Percentiles rank a stretch among this genome's conserved stretches.
Evolutionary conservation across 2,113 vertebrate species (phyloP).

Genomic region (Alethe diademata): DNA sequence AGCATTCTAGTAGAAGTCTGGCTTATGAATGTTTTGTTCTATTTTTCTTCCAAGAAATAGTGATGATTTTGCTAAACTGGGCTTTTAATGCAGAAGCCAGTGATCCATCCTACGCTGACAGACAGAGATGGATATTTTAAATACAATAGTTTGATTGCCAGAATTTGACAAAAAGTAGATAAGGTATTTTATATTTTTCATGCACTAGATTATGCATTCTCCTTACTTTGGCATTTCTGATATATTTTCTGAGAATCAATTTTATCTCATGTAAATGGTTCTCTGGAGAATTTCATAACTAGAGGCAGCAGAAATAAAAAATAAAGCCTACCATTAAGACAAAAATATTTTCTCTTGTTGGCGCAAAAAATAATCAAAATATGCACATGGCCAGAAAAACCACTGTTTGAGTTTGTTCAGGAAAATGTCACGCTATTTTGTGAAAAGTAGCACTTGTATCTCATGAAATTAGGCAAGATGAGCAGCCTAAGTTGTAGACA

Average conservation of each 20-base stretch:
- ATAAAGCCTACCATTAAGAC: not conserved
- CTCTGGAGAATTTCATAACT: not conserved
- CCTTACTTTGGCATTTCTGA: not conserved
- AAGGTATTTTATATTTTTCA: not conserved
- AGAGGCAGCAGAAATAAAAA: not conserved
- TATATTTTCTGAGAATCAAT: not conserved
- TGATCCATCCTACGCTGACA: not conserved
- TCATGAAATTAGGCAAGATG: not conserved
- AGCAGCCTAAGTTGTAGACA: not conserved
- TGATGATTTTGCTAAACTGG: not conserved
- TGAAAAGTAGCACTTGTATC: not conserved
- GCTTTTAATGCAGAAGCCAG: not conserved
- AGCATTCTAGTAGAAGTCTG: not conserved
- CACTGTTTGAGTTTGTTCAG: not conserved
- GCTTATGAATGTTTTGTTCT: not conserved
- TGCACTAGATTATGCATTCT: not conserved
- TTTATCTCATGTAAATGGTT: not conserved
- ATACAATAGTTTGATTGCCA: not conserved
- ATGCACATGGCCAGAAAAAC: not conserved
- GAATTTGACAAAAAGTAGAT: not conserved
- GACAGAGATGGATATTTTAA: not conserved
- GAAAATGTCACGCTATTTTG: not conserved
- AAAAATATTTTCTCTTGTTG: not conserved
- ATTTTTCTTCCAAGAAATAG: not conserved
- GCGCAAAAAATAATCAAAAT: not conserved